Evolutionary conservation across 64 coral and sea anemone genomes (phyloP), one percentile per base, ranked within the genome.

Genomic region (Stylophora pistillata): DNA sequence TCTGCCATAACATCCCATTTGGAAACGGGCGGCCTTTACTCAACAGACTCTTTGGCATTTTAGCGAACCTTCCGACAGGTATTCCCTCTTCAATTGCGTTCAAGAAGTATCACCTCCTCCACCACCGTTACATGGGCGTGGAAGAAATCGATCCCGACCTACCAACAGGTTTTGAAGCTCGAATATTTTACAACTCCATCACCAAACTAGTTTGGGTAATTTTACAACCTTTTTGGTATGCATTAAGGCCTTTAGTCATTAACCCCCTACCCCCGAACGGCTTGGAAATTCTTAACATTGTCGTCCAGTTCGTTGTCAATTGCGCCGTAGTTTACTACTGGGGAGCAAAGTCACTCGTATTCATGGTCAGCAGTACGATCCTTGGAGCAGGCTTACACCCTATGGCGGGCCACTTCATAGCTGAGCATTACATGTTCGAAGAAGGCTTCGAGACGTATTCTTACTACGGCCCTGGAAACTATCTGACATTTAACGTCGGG

Each of bases 101-200:
- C 63, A 95, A 95, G 59, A 91, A 78, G 76, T 95, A 88, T 17
- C 93, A 95, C 55, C 41, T 84, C 10, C 52, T 85, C 11, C 94
- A 95, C 59, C 94, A 95, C 28, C 94, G 94, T 18, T 95, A 91
- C 56, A 89, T 82, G 63, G 94, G 94, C 4, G 84, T 88, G 10
- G 89, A 88, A n/a, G 89, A 91, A 18, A 63, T 95, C 5, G 94
- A 95, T 47, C 84, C 85, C 25, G 94, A 91, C 77, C 30, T 95
- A 53, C 94, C 94, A 15, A 95, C 94, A 16, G 64, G 25, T 47
- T 85, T 55, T 57, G 94, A 95, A 87, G 88, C 81, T 0, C 53
- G 77, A 26, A 37, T 95, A 9, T 95, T 95, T 78, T 73, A 47
- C 13, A 95, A 87, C 41, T 74, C 89, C 15, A 52, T 74, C 21